A percentile compares a stretch with the other conserved stretches of the same genome.
Evolutionary conservation across 1,140 invertebrate genomes (phyloP).

Genomic region (Pantala flavescens): DNA sequence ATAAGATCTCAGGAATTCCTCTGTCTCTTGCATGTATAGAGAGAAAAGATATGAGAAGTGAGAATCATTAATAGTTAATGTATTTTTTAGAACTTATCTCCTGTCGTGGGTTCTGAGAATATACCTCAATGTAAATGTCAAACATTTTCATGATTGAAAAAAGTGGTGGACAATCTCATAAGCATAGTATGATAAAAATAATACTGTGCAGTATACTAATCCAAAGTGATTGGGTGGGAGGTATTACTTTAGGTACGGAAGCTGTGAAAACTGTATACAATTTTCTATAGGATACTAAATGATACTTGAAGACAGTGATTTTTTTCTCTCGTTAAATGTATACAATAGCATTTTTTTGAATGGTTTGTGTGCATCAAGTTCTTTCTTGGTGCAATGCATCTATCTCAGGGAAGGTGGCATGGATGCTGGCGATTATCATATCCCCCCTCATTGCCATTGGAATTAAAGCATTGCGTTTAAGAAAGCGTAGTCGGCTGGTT

Average conservation of each 20-base stretch:
- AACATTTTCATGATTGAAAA: too few species aligned
- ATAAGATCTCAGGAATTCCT: background rate
- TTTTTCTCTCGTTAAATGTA: background rate
- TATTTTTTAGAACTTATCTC: background rate
- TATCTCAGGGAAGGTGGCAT: slow-evolving; percentile 3
- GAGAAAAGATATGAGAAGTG: background rate
- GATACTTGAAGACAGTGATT: background rate
- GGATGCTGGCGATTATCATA: slow-evolving; percentile 1
- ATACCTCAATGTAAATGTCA: background rate
- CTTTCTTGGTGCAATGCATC: slow-evolving; percentile 4
- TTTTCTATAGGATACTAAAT: slow-evolving; percentile 5
- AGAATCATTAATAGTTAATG: background rate
- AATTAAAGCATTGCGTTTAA: background rate
- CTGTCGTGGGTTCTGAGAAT: background rate
- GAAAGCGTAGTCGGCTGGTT: slow-evolving; percentile 3
- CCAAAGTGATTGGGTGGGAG: background rate
- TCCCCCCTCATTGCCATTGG: background rate
- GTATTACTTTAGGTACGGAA: background rate
- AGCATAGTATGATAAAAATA: background rate
- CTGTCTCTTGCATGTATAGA: background rate
- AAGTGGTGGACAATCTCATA: background rate
- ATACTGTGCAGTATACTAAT: background rate
- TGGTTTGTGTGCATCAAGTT: background rate
- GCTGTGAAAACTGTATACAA: slow-evolving; percentile 2
- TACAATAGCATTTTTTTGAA: background rate